Evolutionary conservation across 2,888 invertebrate species (phyloP), one percentile per base, ranked within the genome.

Genomic region (Latrodectus hesperus): DNA sequence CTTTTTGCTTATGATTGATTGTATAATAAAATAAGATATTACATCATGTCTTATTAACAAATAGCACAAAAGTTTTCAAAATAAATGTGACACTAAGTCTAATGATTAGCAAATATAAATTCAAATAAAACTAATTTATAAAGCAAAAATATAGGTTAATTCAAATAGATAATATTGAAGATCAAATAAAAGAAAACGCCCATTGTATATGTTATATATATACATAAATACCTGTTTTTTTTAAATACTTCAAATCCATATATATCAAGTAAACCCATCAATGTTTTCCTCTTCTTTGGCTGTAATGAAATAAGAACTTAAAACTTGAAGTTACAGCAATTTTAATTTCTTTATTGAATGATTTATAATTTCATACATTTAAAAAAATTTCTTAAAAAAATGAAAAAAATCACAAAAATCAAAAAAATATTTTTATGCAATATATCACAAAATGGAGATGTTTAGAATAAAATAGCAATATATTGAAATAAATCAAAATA

Each of bases 211-310:
- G 16, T 55, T 14, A 16, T 14, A 14, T 11, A 16, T 9, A 0
- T 10, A 26, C 49, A 73, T 6, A 73, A 14, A 74, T 83, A 96
- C 95, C 96, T 96, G 92, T 98, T 98, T 90, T 94, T 95, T 79
- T 96, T 94, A 93, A 98, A 97, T 90, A 98, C 97, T 93, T 98
- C 98, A 92, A 98, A 98, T 75, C 98, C 98, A 91, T 98, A 98
- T 91, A 98, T 98, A 92, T 98, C 98, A 90, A 98, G 93, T 90
- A 98, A 96, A 2, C 98, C 98, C 93, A 98, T 96, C 0, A 97
- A 95, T 2, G 91, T 91, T 89, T 91, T 91, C 74, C 91, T 91
- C 22, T 84, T 77, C 49, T 83, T 88, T 12, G 65, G 49, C 85
- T 88, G 12, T 11, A 81, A 38, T 65, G 75, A 72, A 78, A 76